phyloP scores from a whole-genome alignment of 2,113 vertebrate genomes.

The Brevimyrus niger region DNA sequence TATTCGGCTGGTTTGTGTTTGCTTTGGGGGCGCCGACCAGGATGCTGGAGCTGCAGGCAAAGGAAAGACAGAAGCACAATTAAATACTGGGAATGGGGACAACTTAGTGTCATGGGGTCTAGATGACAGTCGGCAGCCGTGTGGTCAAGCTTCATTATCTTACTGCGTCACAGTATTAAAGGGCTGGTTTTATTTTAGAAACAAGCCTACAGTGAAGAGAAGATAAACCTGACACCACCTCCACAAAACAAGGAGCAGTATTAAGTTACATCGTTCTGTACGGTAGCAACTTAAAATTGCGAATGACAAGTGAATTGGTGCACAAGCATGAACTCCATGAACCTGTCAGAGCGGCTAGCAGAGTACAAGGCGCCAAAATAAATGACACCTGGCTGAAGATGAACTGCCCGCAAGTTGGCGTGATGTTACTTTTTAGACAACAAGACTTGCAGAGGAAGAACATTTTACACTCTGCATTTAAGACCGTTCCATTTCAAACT shows the following conservation, averaged over 20 bases:
- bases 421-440: not conserved
- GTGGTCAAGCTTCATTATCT: not conserved
- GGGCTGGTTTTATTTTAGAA: not conserved
- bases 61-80: constrained; percentile 21
- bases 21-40: constrained; percentile 83
- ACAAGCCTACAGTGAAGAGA: not conserved
- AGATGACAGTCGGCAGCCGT: not conserved
- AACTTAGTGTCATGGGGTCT: not conserved
- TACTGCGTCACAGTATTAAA: not conserved
- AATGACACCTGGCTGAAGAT: not conserved
- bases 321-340: not conserved
- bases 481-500: not conserved
- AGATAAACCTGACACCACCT: not conserved
- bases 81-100: constrained; percentile 14
- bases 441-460: not conserved
- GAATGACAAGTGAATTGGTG: not conserved
- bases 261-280: not conserved
- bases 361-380: not conserved
- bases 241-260: not conserved
- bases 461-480: not conserved
- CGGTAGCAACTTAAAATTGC: not conserved
- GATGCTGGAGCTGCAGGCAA: constrained; percentile 64
- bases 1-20: constrained; percentile 64
- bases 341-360: not conserved
- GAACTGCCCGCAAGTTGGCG: not conserved